These are phyloP conservation scores for Atta texana DNA, from an alignment of 1,140 invertebrate species.

Conservation along the genomic window DNA sequence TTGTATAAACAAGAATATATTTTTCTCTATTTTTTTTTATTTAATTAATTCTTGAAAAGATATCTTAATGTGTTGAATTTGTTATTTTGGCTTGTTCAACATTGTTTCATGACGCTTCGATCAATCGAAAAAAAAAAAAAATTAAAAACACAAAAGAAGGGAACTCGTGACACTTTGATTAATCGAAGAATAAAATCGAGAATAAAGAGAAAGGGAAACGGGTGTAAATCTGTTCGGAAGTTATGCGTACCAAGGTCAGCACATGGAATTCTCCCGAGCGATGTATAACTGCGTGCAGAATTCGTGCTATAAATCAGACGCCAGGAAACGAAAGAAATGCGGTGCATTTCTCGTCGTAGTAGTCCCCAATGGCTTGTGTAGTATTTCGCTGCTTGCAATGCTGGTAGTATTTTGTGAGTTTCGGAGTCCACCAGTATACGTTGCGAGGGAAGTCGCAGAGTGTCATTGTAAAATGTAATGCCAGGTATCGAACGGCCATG, in stretches of 20 bases:
- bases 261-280: constrained; percentile 67
- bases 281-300: constrained; percentile 68
- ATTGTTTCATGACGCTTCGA: background rate
- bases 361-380: constrained; percentile 71
- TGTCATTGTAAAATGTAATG: constrained; percentile 55
- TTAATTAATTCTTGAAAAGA: background rate
- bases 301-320: constrained; percentile 74
- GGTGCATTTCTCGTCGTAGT: constrained; percentile 64
- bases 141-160: background rate
- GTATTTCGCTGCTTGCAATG: constrained; percentile 69
- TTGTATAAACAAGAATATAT: background rate
- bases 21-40: background rate
- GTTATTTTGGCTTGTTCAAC: background rate
- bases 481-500: constrained; percentile 36
- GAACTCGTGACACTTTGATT: background rate
- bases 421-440: background rate
- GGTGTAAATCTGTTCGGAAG: constrained; percentile 44
- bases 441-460: constrained; percentile 3
- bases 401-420: constrained; percentile 75
- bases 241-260: constrained; percentile 36
- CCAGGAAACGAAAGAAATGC: constrained; percentile 70
- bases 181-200: background rate
- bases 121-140: background rate
- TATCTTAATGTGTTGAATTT: background rate
- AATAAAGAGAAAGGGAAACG: background rate